Evolutionary conservation across 1,140 invertebrate species (phyloP), one percentile per base, ranked within the genome.

Genomic region (Cotesia chilonis): DNA sequence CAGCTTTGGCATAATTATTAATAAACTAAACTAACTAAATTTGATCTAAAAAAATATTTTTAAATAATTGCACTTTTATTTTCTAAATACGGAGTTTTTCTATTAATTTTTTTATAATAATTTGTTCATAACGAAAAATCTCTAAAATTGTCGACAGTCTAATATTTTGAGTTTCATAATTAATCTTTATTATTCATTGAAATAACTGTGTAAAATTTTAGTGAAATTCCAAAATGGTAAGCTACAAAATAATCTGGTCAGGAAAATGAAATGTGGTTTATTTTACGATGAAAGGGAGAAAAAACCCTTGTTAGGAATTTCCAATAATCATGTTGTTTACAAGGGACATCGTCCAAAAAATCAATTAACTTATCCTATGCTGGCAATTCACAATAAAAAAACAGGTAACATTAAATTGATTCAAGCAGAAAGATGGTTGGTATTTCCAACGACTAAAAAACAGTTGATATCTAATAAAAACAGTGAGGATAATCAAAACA

Each of bases 201-300:
- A 17, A 37, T 54, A 36, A 51, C 55, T 17, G 0, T 28, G 17
- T 7, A 12, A 68, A 36, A 12, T 76, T 74, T n/a, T 60, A 87
- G 85, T 85, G 3, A 81, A 83, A 41, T 86, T 87, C 71, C 78
- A 83, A 80, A 84, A 86, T 74, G 84, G 84, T n/a, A 69, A 79
- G 1, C 73, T 83, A 0, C 82, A 81, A 41, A 80, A 86, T 71
- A 79, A 82, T 10, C 78, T 80, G 36, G 73, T 77, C 0, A 75
- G 75, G 4, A 81, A 80, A 10, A 81, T 85, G 69, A 79, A 84
- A n/a, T 82, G 80, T 54, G 80, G 78, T 5, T 7, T 87, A n/a
- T 86, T 78, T 66, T 68, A 75, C 1, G 82, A 87, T 66, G 35
- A 78, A 52, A 79, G 76, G 17, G 69, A 69, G 0, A 71, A 81